phyloP scores from a whole-genome alignment of 2,113 vertebrate species.

The Monarcha castaneiventris region DNA sequence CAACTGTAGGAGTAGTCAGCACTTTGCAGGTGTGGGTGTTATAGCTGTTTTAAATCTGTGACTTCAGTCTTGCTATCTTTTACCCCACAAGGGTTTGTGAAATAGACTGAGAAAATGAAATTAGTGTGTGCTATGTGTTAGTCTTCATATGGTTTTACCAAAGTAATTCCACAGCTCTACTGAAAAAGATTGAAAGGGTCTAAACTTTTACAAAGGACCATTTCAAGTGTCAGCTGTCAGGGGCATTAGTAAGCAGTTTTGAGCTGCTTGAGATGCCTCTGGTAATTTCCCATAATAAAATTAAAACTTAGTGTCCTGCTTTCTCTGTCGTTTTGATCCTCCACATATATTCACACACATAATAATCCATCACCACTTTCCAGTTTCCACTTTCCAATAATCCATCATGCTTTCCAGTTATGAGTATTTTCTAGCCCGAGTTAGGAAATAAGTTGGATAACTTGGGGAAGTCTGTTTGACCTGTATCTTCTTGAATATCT shows the following conservation, averaged over 20 bases:
- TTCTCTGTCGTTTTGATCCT: neutral
- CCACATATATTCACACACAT: neutral
- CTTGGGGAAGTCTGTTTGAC: neutral
- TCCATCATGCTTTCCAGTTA: neutral
- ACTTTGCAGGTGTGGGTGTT: neutral
- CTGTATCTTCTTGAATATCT: neutral
- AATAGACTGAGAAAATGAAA: neutral
- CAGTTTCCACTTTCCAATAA: no score
- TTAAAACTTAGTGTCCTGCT: neutral
- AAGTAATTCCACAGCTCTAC: neutral
- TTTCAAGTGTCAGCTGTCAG: neutral
- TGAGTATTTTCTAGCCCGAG: neutral
- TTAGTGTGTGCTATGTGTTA: neutral
- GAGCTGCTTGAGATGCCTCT: neutral
- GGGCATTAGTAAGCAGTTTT: neutral
- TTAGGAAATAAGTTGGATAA: neutral
- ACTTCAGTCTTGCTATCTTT: neutral
- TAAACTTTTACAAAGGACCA: neutral
- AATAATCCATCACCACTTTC: neutral
- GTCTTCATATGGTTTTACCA: neutral
- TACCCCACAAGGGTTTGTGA: neutral
- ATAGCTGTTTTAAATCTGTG: neutral
- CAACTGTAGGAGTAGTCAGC: neutral
- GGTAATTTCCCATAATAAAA: neutral
- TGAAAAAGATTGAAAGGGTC: neutral